Conservation (phyloP, 2,113 vertebrate species). For the Pampusana beccarii region DNA sequence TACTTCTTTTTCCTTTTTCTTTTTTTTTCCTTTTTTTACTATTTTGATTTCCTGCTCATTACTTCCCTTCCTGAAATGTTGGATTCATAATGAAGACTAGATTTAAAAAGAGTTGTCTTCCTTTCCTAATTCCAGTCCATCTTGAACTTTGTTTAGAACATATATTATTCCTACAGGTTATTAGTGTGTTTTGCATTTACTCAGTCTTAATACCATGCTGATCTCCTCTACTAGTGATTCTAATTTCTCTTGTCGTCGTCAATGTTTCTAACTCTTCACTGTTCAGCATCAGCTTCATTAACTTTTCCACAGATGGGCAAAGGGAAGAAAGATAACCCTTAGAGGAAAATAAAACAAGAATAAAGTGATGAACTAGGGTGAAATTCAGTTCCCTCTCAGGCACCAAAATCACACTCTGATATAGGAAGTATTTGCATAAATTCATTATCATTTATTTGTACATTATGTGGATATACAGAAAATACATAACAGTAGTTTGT, state of each 20-base stretch:
- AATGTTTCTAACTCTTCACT: not conserved
- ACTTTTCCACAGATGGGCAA: not conserved
- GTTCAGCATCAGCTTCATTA: not conserved
- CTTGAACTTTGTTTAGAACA: not conserved
- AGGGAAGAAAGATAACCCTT: not conserved
- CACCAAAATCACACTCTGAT: not conserved
- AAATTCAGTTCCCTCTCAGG: not conserved
- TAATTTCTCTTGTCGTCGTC: not conserved
- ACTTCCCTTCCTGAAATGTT: not conserved
- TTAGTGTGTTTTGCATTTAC: not conserved
- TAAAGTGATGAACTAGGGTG: not conserved
- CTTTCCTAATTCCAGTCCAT: not conserved
- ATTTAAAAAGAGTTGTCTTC: not conserved
- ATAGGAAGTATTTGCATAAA: not conserved
- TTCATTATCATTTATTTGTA: not conserved
- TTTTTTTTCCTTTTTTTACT: not conserved
- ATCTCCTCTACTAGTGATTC: not conserved
- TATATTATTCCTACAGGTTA: not conserved
- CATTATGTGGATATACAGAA: not conserved
- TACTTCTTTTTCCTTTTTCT: not conserved
- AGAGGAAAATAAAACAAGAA: not conserved
- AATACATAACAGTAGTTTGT: not conserved
- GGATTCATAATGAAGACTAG: not conserved
- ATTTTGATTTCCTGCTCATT: not conserved
- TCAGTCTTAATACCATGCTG: not conserved